Percentiles rank a stretch among this genome's conserved stretches.
These are phyloP conservation scores for Ophion obscuratus DNA, from an alignment of 2,888 invertebrate genomes.

Conservation along the genomic window DNA sequence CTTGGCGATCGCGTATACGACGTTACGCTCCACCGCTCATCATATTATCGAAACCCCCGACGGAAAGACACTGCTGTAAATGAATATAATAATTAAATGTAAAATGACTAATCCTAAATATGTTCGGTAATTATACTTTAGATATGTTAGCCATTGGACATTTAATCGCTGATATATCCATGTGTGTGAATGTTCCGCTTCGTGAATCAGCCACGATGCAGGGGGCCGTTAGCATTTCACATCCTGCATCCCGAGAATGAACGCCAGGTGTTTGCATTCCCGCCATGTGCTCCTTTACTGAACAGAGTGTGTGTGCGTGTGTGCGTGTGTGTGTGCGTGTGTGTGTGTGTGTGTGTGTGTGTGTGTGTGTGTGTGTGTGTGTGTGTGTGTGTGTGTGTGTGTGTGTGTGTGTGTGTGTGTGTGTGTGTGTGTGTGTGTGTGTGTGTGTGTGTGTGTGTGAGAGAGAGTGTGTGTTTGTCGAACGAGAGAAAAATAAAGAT, in stretches of 20 bases:
- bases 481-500: background rate
- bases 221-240: conserved; percentile 74
- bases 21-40: too few species aligned
- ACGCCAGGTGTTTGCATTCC: conserved; percentile 78
- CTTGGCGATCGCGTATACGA: too few species aligned
- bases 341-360: background rate
- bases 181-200: conserved; percentile 49
- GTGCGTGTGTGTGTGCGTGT: background rate
- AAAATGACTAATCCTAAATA: too few species aligned
- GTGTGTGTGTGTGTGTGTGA: background rate
- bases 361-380: background rate
- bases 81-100: too few species aligned
- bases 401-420: conserved; percentile 11
- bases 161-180: too few species aligned
- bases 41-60: too few species aligned
- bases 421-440: background rate
- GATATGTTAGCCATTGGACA: too few species aligned
- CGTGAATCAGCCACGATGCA: conserved; percentile 48
- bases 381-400: background rate
- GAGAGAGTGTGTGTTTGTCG: background rate
- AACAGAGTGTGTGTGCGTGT: conserved; percentile 2
- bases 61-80: too few species aligned
- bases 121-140: too few species aligned
- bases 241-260: conserved; percentile 75
- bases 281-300: conserved; percentile 72